phyloP scores from a whole-genome alignment of 2,888 invertebrate species.

The Melipona bicolor region DNA sequence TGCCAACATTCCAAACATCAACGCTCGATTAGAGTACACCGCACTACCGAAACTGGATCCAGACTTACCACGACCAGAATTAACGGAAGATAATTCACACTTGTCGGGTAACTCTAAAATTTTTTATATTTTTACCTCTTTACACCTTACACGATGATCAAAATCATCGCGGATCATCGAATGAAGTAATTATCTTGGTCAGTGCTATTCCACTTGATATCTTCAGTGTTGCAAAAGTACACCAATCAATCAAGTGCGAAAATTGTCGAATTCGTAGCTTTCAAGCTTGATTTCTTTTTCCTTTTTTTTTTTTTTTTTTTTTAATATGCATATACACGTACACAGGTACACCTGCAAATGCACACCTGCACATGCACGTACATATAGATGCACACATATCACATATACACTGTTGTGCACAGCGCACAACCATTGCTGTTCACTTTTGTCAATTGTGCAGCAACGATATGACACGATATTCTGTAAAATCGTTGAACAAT shows the following conservation, averaged over 20 bases:
- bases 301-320: too few relatives aligned
- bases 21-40: conserved; percentile 83
- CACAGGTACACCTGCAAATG: too few relatives aligned
- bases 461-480: background rate
- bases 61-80: conserved; percentile 78
- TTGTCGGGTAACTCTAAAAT: conserved; percentile 70
- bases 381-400: too few relatives aligned
- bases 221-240: conserved; percentile 76
- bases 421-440: conserved; percentile 3
- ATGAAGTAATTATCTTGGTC: conserved; percentile 27
- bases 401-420: too few relatives aligned
- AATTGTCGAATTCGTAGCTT: conserved; percentile 55
- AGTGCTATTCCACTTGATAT: conserved; percentile 64
- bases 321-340: too few relatives aligned
- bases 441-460: background rate
- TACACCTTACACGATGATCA: too few relatives aligned
- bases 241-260: conserved; percentile 69
- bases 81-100: conserved; percentile 72
- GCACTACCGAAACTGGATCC: conserved; percentile 82
- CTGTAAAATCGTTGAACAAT: background rate
- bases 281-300: conserved; percentile 17
- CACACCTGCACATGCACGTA: too few relatives aligned
- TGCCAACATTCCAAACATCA: conserved; percentile 81
- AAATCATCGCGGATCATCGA: background rate
- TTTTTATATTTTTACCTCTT: background rate